These are phyloP conservation scores for Chydorus sphaericus DNA, from an alignment of 2,888 invertebrate species.

Conservation along the genomic window DNA sequence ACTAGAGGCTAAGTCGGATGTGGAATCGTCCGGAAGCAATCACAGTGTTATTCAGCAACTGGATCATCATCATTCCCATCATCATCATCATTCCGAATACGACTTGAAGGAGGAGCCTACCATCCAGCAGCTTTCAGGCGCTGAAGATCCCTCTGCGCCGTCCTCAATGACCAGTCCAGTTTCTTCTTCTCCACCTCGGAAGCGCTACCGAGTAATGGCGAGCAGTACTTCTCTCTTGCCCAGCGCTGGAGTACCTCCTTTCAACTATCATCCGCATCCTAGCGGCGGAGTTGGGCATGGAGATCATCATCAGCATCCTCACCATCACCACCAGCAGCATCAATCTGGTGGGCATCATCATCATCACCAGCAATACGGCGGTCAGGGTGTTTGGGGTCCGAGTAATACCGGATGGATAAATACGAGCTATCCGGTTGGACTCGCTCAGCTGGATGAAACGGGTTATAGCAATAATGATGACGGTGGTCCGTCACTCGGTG, in stretches of 20 bases:
- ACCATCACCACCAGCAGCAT: not conserved
- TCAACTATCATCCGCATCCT: not conserved
- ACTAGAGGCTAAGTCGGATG: not conserved
- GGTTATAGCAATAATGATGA: too few relatives aligned
- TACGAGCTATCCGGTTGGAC: slow-evolving; percentile 5
- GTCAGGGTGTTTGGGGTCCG: not conserved
- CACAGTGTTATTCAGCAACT: too few relatives aligned
- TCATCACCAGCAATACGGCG: not conserved
- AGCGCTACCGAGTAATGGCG: not conserved
- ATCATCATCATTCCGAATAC: too few relatives aligned
- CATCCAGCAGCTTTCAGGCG: too few relatives aligned
- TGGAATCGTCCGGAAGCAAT: not conserved
- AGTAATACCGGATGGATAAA: slow-evolving; percentile 11
- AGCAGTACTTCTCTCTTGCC: not conserved
- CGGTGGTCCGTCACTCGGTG: not conserved
- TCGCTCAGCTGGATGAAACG: slow-evolving; percentile 4
- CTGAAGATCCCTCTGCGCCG: too few relatives aligned
- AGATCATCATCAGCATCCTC: not conserved
- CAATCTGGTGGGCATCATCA: not conserved
- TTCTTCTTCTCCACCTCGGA: not conserved
- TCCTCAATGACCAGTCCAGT: too few relatives aligned
- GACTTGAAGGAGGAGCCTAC: too few relatives aligned
- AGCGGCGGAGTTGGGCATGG: not conserved
- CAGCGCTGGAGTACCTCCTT: not conserved
- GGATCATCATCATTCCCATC: too few relatives aligned